Conservation (phyloP, 2,888 invertebrate genomes). For the Agrochola lota region DNA sequence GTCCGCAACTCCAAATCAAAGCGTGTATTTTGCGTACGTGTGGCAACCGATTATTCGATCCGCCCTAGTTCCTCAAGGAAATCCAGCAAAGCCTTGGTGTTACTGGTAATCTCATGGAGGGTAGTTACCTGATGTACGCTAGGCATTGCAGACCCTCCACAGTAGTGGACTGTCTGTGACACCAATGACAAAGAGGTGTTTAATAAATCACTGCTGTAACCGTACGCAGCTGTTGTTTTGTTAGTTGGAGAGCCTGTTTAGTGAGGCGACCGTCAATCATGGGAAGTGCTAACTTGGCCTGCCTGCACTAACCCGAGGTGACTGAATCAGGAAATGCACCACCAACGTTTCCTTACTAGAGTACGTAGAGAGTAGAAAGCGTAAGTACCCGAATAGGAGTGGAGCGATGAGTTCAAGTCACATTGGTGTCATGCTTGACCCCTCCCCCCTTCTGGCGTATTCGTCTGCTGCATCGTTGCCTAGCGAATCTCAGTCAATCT, state of each 20-base stretch:
- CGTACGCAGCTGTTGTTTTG: too few species aligned
- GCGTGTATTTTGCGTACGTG: background rate
- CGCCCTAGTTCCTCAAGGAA: background rate
- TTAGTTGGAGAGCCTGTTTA: too few species aligned
- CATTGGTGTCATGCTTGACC: background rate
- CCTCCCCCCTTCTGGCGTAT: background rate
- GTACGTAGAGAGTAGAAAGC: too few species aligned
- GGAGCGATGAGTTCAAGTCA: background rate
- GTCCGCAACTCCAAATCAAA: background rate
- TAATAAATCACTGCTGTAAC: too few species aligned
- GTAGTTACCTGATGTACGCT: background rate
- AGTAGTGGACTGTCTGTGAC: background rate
- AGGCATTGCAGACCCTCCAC: background rate
- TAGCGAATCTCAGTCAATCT: too few species aligned
- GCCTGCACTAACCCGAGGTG: too few species aligned
- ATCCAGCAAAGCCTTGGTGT: background rate
- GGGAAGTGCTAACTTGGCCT: too few species aligned
- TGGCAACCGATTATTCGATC: background rate
- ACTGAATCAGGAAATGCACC: too few species aligned
- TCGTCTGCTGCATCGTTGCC: background rate
- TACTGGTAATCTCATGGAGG: background rate
- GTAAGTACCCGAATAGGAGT: background rate
- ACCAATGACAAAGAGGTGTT: background rate
- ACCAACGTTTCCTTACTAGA: background rate
- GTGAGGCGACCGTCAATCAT: too few species aligned